Percentiles rank a stretch among this genome's conserved stretches.
These are phyloP conservation scores for Calonectris borealis DNA, from an alignment of 2,113 vertebrate species.

Conservation along the genomic window DNA sequence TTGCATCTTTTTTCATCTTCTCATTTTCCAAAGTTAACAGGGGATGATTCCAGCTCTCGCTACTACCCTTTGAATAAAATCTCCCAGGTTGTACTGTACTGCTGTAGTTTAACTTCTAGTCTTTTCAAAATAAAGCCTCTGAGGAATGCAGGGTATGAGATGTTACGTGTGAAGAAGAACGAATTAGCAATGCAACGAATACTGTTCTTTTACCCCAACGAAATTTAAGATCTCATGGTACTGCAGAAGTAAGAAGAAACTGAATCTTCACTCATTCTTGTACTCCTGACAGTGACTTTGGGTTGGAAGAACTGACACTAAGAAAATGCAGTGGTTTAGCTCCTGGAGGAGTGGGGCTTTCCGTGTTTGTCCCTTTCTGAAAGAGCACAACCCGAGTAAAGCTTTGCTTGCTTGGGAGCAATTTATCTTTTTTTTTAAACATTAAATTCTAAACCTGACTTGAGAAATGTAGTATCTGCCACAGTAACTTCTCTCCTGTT, in stretches of 20 bases:
- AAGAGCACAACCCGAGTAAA: not conserved
- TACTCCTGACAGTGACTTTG: not conserved
- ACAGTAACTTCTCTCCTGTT: not conserved
- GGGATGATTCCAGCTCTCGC: not conserved
- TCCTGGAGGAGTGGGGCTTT: not conserved
- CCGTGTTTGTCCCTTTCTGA: not conserved
- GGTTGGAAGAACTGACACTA: not conserved
- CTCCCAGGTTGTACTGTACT: not conserved
- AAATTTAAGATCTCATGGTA: not conserved
- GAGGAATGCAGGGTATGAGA: not conserved
- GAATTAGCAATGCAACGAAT: not conserved
- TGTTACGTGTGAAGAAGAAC: not conserved
- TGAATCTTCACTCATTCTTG: not conserved
- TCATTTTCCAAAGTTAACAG: not conserved
- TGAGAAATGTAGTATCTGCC: not conserved
- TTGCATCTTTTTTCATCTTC: too few species aligned
- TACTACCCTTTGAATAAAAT: not conserved
- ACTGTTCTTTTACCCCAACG: not conserved
- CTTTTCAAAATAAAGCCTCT: not conserved
- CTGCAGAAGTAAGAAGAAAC: not conserved
- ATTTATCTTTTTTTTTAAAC: not conserved
- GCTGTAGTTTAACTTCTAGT: not conserved
- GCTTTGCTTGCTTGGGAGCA: not conserved
- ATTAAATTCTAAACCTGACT: not conserved
- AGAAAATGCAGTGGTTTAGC: not conserved